Percentiles rank a stretch among this genome's conserved stretches.
Evolutionary conservation across 2,888 invertebrate species (phyloP).

Genomic region (Steinernema hermaphroditum): DNA sequence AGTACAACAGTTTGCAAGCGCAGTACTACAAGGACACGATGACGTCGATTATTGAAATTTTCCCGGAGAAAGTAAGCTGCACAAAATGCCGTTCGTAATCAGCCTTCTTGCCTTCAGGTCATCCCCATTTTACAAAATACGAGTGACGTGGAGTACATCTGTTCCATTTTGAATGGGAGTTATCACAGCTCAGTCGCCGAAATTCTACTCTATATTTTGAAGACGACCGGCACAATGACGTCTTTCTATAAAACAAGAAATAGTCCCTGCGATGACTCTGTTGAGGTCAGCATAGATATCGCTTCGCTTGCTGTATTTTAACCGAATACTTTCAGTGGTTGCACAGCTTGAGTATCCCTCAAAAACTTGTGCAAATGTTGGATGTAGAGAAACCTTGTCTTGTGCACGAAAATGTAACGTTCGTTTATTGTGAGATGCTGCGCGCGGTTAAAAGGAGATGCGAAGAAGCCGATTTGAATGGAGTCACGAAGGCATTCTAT

Average conservation of each 20-base stretch:
- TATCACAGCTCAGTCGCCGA: neutral
- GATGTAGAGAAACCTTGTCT: neutral
- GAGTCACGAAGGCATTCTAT: neutral
- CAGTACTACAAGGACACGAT: constrained; percentile 9
- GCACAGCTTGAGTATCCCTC: neutral
- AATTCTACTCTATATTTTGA: neutral
- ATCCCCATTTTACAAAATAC: neutral
- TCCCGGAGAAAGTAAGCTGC: neutral
- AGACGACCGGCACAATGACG: neutral
- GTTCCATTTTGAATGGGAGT: neutral
- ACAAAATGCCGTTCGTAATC: neutral
- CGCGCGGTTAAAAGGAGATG: neutral
- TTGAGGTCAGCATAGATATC: neutral
- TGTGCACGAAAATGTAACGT: neutral
- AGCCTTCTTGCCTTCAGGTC: neutral
- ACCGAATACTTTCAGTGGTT: neutral
- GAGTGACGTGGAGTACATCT: neutral
- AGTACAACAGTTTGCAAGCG: neutral
- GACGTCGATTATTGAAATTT: neutral
- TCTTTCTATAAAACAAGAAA: neutral
- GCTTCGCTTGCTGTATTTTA: neutral
- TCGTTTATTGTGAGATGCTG: neutral
- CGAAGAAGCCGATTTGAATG: neutral
- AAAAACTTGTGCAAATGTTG: neutral
- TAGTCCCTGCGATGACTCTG: neutral